Conservation (phyloP, 2,888 invertebrate species). For the Dynastes maya region DNA sequence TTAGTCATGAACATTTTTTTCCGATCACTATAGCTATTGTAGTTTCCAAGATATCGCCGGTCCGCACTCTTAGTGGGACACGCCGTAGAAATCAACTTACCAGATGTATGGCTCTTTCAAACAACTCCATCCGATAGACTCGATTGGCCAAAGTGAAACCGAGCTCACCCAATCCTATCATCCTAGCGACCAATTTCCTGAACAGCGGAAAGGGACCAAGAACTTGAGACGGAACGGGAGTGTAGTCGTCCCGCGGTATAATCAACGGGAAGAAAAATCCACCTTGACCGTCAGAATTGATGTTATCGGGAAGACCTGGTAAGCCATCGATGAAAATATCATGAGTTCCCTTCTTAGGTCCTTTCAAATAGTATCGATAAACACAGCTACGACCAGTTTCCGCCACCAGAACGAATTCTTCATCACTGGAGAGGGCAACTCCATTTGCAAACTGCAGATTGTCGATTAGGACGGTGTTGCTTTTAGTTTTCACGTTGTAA, state of each 20-base stretch:
- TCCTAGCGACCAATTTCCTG: slow-evolving; percentile 78
- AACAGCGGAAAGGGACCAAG: slow-evolving; percentile 77
- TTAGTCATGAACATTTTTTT: no score
- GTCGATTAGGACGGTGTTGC: slow-evolving; percentile 82
- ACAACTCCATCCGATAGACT: slow-evolving; percentile 78
- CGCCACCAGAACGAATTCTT: slow-evolving; percentile 85
- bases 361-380: slow-evolving; percentile 85
- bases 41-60: no score
- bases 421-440: slow-evolving; percentile 84
- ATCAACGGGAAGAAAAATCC: slow-evolving; percentile 80
- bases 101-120: slow-evolving; percentile 76
- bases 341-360: slow-evolving; percentile 83
- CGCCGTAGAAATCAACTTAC: slow-evolving; percentile 69
- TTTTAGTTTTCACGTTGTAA: slow-evolving; percentile 85
- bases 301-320: slow-evolving; percentile 84
- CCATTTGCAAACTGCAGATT: slow-evolving; percentile 93
- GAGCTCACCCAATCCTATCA: slow-evolving; percentile 75
- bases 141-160: slow-evolving; percentile 77
- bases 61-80: no score
- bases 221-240: slow-evolving; percentile 74
- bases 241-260: slow-evolving; percentile 71
- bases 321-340: slow-evolving; percentile 88
- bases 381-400: slow-evolving; percentile 82
- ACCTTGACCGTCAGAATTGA: slow-evolving; percentile 73
- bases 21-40: no score